Percentiles rank a stretch among this genome's conserved stretches.
Evolutionary conservation across 2,113 vertebrate species (phyloP).

Genomic region (Carettochelys insculpta): DNA sequence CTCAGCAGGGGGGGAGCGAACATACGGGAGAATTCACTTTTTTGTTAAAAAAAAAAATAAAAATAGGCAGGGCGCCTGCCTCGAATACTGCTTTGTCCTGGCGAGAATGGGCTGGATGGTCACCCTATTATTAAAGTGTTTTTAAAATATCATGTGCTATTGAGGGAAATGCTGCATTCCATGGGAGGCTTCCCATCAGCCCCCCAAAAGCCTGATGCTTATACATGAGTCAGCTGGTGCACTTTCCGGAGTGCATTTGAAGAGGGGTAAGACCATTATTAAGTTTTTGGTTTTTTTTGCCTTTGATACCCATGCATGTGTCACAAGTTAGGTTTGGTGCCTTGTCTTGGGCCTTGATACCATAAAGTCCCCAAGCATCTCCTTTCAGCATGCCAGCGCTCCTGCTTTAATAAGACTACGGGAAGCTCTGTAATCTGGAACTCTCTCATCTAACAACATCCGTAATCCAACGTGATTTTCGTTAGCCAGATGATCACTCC

Average conservation of each 20-base stretch:
- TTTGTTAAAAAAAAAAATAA: too few species aligned
- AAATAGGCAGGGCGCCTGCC: too few species aligned
- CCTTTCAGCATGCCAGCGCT: not conserved
- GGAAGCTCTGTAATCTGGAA: too few species aligned
- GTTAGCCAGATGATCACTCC: too few species aligned
- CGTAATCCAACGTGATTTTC: too few species aligned
- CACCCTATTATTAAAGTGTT: too few species aligned
- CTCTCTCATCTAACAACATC: too few species aligned
- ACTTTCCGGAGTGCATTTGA: not conserved
- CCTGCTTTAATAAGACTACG: not conserved
- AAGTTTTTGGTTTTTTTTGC: not conserved
- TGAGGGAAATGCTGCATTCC: not conserved
- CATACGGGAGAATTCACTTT: too few species aligned
- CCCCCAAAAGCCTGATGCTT: fast-evolving
- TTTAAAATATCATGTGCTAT: not conserved
- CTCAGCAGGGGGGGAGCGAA: too few species aligned
- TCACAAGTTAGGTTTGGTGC: not conserved
- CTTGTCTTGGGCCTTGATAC: not conserved
- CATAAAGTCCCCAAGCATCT: not conserved
- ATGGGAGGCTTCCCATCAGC: not conserved
- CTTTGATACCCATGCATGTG: not conserved
- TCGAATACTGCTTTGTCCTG: too few species aligned
- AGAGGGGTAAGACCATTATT: not conserved
- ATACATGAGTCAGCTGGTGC: not conserved
- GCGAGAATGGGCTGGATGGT: too few species aligned